Evolutionary conservation across 1,140 invertebrate species (phyloP).

Genomic region (Lutraria rhynchaena): DNA sequence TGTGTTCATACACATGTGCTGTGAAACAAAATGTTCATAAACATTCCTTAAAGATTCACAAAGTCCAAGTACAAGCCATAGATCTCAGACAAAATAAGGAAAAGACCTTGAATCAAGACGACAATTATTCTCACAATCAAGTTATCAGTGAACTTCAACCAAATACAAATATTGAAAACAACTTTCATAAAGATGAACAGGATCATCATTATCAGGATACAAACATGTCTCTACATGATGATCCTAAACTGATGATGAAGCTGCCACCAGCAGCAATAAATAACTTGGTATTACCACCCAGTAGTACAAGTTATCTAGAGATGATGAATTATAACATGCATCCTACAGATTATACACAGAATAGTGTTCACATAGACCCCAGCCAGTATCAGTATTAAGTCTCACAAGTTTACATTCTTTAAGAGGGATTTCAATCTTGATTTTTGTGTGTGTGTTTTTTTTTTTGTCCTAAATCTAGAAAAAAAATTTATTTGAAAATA

Average conservation of each 20-base stretch:
- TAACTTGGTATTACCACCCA: too few species aligned
- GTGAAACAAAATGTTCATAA: slow-evolving; percentile 12
- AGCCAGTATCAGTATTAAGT: too few species aligned
- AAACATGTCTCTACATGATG: neutral
- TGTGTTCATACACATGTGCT: slow-evolving; percentile 16
- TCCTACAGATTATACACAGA: neutral
- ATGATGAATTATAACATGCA: slow-evolving; percentile 22
- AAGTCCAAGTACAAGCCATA: neutral
- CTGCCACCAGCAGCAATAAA: neutral
- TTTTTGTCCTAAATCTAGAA: too few species aligned
- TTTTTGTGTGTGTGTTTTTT: too few species aligned
- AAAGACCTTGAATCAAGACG: neutral
- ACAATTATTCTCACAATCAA: too few species aligned
- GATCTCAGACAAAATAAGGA: slow-evolving; percentile 13
- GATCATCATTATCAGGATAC: neutral
- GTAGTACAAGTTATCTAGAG: slow-evolving; percentile 8
- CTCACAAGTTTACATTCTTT: too few species aligned
- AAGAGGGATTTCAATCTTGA: too few species aligned
- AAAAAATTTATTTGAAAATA: too few species aligned
- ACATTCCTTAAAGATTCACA: slow-evolving; percentile 1
- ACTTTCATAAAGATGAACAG: neutral
- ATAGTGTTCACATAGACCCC: too few species aligned
- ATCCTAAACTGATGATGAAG: neutral
- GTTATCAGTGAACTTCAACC: neutral
- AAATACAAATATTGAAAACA: neutral